Conservation (phyloP, 1,140 invertebrate species). For the Drosophila willistoni region DNA sequence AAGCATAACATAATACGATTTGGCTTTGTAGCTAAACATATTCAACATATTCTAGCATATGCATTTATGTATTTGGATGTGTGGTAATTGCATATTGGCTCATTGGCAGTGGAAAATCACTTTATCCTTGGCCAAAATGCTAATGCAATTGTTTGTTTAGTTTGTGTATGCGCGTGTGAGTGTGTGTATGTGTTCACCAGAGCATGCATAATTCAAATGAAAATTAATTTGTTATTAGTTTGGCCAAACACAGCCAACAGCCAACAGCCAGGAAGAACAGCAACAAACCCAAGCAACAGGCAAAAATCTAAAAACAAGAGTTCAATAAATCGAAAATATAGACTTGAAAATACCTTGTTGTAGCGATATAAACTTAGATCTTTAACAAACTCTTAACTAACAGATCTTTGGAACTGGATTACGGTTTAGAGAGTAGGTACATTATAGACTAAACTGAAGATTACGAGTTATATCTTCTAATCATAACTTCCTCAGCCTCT, state of each 20-base stretch:
- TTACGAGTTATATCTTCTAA: too few species aligned
- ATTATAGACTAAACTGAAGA: too few species aligned
- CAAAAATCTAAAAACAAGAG: slow-evolving; percentile 5
- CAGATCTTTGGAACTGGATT: too few species aligned
- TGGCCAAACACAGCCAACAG: slow-evolving; percentile 52
- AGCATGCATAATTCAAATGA: slow-evolving; percentile 73
- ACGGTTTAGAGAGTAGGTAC: too few species aligned
- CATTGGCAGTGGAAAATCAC: slow-evolving; percentile 51
- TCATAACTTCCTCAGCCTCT: too few species aligned
- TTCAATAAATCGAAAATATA: not conserved
- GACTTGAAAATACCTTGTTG: not conserved
- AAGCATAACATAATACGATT: slow-evolving; percentile 11
- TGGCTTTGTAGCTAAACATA: not conserved
- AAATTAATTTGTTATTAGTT: slow-evolving; percentile 79
- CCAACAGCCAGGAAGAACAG: not conserved
- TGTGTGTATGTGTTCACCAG: slow-evolving; percentile 41
- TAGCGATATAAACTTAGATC: too few species aligned
- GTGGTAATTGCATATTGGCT: slow-evolving; percentile 55
- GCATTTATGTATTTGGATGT: slow-evolving; percentile 11
- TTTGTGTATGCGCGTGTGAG: slow-evolving; percentile 9
- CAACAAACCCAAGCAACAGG: slow-evolving; percentile 42
- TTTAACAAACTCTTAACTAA: too few species aligned
- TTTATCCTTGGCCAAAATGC: slow-evolving; percentile 57
- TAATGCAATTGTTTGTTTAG: slow-evolving; percentile 48
- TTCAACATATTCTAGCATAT: slow-evolving; percentile 6